A percentile compares a stretch with the other conserved stretches of the same genome.
These are phyloP conservation scores for Carabus problematicus DNA, from an alignment of 2,888 invertebrate species.

Conservation along the genomic window DNA sequence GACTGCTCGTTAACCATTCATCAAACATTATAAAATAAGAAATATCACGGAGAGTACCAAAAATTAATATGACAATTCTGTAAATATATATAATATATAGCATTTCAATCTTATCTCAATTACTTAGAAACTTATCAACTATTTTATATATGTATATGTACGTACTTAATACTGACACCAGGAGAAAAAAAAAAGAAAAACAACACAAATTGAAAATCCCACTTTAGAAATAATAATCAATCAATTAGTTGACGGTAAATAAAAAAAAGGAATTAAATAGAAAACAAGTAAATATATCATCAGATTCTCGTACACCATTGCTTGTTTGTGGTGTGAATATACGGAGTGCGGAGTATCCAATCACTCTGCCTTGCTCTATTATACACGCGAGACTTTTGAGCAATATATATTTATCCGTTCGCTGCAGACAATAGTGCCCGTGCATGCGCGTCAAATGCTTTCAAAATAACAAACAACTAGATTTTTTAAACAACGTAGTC, in stretches of 20 bases:
- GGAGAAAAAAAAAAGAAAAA: slow-evolving; percentile 42
- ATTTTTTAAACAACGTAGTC: too few relatives aligned
- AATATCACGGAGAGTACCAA: slow-evolving; percentile 42
- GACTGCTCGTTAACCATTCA: slow-evolving; percentile 34
- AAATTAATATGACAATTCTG: slow-evolving; percentile 25
- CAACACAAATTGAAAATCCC: slow-evolving; percentile 23
- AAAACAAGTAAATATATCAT: slow-evolving; percentile 29
- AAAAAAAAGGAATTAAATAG: slow-evolving; percentile 22
- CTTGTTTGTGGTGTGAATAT: background rate
- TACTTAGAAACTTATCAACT: slow-evolving; percentile 36
- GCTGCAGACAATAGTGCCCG: too few relatives aligned
- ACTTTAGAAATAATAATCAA: slow-evolving; percentile 26
- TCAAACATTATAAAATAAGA: slow-evolving; percentile 41
- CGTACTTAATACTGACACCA: slow-evolving; percentile 47
- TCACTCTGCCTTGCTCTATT: too few relatives aligned
- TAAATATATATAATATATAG: slow-evolving; percentile 38
- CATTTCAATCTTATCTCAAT: slow-evolving; percentile 33
- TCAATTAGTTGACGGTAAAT: too few relatives aligned
- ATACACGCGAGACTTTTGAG: too few relatives aligned
- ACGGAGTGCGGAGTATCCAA: too few relatives aligned
- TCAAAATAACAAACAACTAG: too few relatives aligned
- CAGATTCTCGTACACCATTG: slow-evolving; percentile 32
- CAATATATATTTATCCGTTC: too few relatives aligned
- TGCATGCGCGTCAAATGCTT: too few relatives aligned
- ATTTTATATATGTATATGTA: background rate